Evolutionary conservation across 1,140 invertebrate species (phyloP).

Genomic region (Drosophila sturtevanti): DNA sequence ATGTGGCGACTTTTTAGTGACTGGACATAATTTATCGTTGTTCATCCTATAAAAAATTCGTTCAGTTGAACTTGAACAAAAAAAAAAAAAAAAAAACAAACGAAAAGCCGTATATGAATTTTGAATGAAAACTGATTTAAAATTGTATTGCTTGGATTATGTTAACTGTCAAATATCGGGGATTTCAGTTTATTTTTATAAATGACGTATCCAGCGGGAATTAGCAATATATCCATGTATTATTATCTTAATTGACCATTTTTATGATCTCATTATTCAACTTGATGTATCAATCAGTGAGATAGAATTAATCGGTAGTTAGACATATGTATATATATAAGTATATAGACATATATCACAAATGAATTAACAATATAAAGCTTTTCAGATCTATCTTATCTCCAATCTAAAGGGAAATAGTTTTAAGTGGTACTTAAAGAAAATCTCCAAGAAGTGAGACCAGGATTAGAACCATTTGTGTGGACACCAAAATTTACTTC

Average conservation of each 20-base stretch:
- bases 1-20: slow-evolving; percentile 71
- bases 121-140: slow-evolving; percentile 4
- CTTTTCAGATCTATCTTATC: no score
- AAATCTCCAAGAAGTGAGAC: neutral
- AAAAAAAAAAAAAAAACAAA: neutral
- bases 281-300: no score
- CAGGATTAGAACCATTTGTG: neutral
- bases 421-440: no score
- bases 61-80: slow-evolving; percentile 70
- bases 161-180: neutral
- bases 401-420: no score
- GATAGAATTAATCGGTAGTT: no score
- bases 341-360: no score
- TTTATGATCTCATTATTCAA: neutral
- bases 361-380: no score
- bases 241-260: neutral
- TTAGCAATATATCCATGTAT: neutral
- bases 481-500: no score
- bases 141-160: slow-evolving; percentile 1
- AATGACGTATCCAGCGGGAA: neutral
- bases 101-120: neutral
- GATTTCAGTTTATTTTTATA: neutral
- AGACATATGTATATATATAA: no score
- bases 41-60: slow-evolving; percentile 47
- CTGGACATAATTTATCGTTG: slow-evolving; percentile 76